Conservation (phyloP, 1,140 invertebrate genomes). For the Megalonaias nervosa region DNA sequence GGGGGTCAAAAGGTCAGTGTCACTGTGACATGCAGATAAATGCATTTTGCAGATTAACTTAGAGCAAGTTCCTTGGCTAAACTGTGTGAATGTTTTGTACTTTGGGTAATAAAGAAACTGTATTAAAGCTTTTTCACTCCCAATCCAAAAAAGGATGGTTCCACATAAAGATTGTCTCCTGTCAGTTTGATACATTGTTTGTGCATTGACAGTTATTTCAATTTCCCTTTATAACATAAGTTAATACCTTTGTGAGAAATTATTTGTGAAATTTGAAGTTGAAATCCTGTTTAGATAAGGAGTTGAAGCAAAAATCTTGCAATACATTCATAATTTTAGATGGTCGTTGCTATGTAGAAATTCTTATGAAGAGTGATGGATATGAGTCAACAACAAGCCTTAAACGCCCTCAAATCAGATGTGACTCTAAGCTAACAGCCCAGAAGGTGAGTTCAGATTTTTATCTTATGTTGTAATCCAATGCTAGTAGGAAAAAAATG, state of each 20-base stretch:
- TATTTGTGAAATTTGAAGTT: not conserved
- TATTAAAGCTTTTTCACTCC: not conserved
- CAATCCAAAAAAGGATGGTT: not conserved
- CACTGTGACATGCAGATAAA: too few species aligned
- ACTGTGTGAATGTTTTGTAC: not conserved
- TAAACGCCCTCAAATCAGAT: constrained; percentile 31
- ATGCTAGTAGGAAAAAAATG: not conserved
- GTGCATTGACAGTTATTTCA: not conserved
- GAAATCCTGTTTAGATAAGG: not conserved
- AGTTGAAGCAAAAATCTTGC: not conserved
- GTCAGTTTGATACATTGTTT: constrained; percentile 18
- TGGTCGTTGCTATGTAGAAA: constrained; percentile 27
- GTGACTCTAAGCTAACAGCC: constrained; percentile 9
- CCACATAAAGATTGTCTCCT: not conserved
- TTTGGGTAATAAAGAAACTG: not conserved
- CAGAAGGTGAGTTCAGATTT: constrained; percentile 16
- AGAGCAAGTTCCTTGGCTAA: too few species aligned
- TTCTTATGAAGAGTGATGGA: constrained; percentile 16
- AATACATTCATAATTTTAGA: constrained; percentile 7
- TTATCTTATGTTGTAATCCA: not conserved
- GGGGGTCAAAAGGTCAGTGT: too few species aligned
- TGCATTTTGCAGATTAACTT: too few species aligned
- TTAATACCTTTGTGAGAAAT: not conserved
- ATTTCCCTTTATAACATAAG: not conserved
- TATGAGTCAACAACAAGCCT: constrained; percentile 11